Evolutionary conservation across 2,888 invertebrate species (phyloP), one percentile per base, ranked within the genome.

Genomic region (Apamea crenata): DNA sequence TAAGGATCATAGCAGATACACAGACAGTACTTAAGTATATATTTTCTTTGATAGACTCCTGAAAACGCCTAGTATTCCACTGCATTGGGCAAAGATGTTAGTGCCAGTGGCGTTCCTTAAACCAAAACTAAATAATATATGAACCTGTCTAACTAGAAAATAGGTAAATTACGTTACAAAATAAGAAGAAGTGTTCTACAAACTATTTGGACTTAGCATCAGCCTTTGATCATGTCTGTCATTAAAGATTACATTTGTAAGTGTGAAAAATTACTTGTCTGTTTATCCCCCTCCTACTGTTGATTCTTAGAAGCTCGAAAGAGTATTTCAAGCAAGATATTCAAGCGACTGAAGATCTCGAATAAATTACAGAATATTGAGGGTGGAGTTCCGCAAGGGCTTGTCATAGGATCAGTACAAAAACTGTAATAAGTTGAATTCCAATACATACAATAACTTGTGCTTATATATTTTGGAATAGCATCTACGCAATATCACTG

Each of bases 361-460:
- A 14, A 14, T 29, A 47, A 32, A 71, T 40, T 29, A 69, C n/a
- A n/a, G 32, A 56, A 75, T 36, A 0, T 53, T 65, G 6, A 53
- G 10, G 7, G 1, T 61, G 25, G 78, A 59, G 32, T 81, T 56
- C 61, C 53, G 8, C 71, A 78, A 72, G 79, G 84, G 14, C 21
- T 7, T 1, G 1, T 56, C 29, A 63, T 63, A 21, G 53, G 79
- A 56, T n/a, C 40, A 29, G 6, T 40, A 8, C 36, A 29, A 61
- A 44, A 16, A 47, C 56, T 2, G 4, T 16, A 5, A n/a, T 53
- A 21, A 32, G 16, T 36, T 8, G 36, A 66, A 59, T 4, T 56
- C 1, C 0, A 53, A 65, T 29, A 29, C 7, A n/a, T 18, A 14
- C 8, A 50, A 75, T 56, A 59, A 7, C 18, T 14, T 59, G 8